These are phyloP conservation scores for Drosophila cracens DNA, from an alignment of 2,888 invertebrate species.

Conservation along the genomic window DNA sequence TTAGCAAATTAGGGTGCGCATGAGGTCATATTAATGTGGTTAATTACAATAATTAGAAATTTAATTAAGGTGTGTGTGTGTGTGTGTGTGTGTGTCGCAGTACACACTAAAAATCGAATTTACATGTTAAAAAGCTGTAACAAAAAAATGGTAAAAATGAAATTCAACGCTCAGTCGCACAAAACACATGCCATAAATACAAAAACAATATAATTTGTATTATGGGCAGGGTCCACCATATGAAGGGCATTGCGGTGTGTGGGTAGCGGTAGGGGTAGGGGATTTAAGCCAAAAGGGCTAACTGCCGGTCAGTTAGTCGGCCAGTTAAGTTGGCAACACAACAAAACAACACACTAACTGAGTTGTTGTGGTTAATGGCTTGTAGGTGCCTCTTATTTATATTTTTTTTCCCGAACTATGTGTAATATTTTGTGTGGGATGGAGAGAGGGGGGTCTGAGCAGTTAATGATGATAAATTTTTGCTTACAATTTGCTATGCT, in stretches of 20 bases:
- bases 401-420: conserved; percentile 32
- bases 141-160: conserved; percentile 49
- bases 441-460: background rate
- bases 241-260: background rate
- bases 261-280: background rate
- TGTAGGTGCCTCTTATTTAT: conserved; percentile 34
- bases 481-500: conserved; percentile 29
- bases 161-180: conserved; percentile 34
- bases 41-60: conserved; percentile 82
- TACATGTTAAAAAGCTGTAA: conserved; percentile 76
- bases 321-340: conserved; percentile 39
- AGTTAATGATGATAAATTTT: conserved; percentile 64
- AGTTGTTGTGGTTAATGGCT: conserved; percentile 69
- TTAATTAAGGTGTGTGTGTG: conserved; percentile 69
- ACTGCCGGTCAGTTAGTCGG: conserved; percentile 43
- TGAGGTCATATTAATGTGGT: conserved; percentile 81
- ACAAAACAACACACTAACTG: conserved; percentile 46
- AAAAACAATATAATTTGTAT: conserved; percentile 68
- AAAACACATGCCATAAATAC: conserved; percentile 64
- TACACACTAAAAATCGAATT: conserved; percentile 71
- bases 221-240: conserved; percentile 23
- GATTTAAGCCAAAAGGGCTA: conserved; percentile 26
- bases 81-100: conserved; percentile 19
- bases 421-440: conserved; percentile 27
- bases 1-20: conserved; percentile 76